Base-by-base conservation (phyloP, 1,140 invertebrate genomes). In the Pseudomyrmex flavicornis region DNA sequence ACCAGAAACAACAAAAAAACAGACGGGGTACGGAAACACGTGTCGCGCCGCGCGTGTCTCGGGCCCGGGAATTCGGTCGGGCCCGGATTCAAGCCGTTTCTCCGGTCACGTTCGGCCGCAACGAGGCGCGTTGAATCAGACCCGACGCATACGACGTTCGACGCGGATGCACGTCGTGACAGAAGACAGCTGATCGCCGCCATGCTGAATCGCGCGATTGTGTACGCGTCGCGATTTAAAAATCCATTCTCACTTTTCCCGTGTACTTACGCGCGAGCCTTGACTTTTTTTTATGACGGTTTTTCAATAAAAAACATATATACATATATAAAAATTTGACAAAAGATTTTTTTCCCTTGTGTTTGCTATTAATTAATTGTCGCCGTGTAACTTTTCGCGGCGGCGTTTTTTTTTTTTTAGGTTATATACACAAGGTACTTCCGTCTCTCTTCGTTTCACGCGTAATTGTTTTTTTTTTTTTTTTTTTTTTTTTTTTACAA, bases 121-220 rank as follows among this genome's bases (percentile, higher is more conserved):
- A 35, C 48, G 17, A 44, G 12, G 2, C 8, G 2, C 22, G 22
- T 35, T 54, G 50, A 35, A 56, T n/a, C 50, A 5, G 2, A 44
- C 58, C 59, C 54, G 22, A 10, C 26, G 2, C 7, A n/a, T 7
- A 46, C 13, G 44, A 69, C 63, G 15, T 9, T 87, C 69, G 77
- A 63, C 52, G 17, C 62, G 84, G 83, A 48, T 74, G 58, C 85
- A 5, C 86, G 89, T 84, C 80, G 79, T 89, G 88, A 90, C 89
- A 90, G 89, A 79, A 90, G 79, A 90, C 89, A 90, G 88, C 89
- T 90, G 89, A 90, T 89, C 63, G 86, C 61, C 86, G 82, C 89
- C 89, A 90, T 90, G 61, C 88, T 90, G 66, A 50, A 83, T 87
- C 61, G 26, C 66, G 50, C 58, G 75, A 35, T 35, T 35, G 35